Base-by-base conservation (phyloP, 2,888 invertebrate genomes). In the Drosophila percnosoma region DNA sequence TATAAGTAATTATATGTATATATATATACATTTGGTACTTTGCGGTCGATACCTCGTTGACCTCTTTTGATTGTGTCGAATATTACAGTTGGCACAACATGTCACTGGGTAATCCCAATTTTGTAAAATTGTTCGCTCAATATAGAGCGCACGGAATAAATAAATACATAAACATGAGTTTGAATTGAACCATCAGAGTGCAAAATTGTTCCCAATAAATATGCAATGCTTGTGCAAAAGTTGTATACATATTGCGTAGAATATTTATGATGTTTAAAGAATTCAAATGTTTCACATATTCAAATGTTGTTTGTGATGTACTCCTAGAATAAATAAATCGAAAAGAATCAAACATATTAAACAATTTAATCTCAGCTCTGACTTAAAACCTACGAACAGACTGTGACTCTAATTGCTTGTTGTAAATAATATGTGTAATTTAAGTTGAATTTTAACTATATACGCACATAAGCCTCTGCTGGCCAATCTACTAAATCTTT, bases 21-120 rank as follows among this genome's bases (percentile, higher is more conserved):
- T 29, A 29, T n/a, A 55, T n/a, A 31, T 45, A 64, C 72, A 77
- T 80, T 69, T 69, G 63, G n/a, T 40, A 57, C 53, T 63, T 55
- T 59, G 57, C 33, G 55, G 40, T 62, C 34, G 24, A 38, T 49
- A 38, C n/a, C 27, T 38, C 33, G 61, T 36, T 49, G 48, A 67
- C 59, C 62, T 49, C 68, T 45, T 68, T 60, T 18, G 29, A 48
- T 31, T 18, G 49, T 49, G 33, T 59, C 29, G 29, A 36, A 29
- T 24, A 48, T 24, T n/a, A 34, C 53, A 45, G 34, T n/a, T 49
- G 18, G n/a, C 8, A n/a, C 40, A 60, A 34, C 27, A 38, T 49
- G 63, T 29, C 29, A 24, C 57, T 7, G 24, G 10, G 24, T 21
- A n/a, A 21, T 36, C n/a, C 24, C 7, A n/a, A 57, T 8, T 40